A percentile compares a stretch with the other conserved stretches of the same genome.
phyloP scores from a whole-genome alignment of 2,888 invertebrate species.

The Trachelus iudaicus region DNA sequence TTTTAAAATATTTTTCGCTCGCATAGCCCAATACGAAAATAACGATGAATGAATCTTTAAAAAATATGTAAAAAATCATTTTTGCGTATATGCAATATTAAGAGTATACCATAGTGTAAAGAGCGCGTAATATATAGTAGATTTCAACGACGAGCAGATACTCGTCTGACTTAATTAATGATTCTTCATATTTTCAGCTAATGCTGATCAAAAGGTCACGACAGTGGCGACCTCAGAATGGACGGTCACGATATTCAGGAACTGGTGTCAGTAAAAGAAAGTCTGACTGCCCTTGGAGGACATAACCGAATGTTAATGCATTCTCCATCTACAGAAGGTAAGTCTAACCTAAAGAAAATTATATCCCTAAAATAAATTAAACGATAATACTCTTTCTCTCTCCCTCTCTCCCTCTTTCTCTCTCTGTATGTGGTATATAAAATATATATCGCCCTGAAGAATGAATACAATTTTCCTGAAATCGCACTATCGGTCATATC shows the following conservation, averaged over 20 bases:
- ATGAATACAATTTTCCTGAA: background rate
- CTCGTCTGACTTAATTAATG: background rate
- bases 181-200: background rate
- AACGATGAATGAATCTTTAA: background rate
- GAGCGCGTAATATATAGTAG: no score
- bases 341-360: background rate
- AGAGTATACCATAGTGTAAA: no score
- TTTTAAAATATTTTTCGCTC: background rate
- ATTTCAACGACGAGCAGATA: background rate
- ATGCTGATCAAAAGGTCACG: background rate
- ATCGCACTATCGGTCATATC: background rate
- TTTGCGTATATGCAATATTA: background rate
- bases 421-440: background rate
- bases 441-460: background rate
- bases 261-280: slow-evolving; percentile 29
- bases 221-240: slow-evolving; percentile 34
- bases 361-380: background rate
- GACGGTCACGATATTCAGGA: slow-evolving; percentile 42
- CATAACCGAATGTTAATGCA: background rate
- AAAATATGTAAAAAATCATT: background rate
- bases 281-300: slow-evolving; percentile 24
- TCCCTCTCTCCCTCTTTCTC: background rate
- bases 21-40: background rate
- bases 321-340: background rate
- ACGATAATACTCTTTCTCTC: background rate